Percentiles rank a stretch among this genome's conserved stretches.
Conservation (phyloP, 2,797 vertebrate genomes). For the Cyclura pinguis region DNA sequence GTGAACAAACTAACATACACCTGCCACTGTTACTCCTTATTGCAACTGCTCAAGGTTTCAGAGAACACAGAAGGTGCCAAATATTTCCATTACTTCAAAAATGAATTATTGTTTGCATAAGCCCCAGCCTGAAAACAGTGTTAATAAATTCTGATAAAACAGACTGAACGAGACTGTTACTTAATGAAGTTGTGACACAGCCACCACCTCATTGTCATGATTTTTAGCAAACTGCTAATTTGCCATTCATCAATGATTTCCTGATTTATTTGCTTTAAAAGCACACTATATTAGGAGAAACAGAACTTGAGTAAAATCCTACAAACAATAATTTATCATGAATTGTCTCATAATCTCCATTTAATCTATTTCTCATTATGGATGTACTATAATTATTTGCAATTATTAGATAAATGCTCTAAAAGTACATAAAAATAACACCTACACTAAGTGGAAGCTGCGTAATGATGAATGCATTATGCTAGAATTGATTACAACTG, state of each 20-base stretch:
- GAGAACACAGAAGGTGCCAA: background rate
- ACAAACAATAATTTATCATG: conserved; percentile 61
- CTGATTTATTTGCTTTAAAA: conserved; percentile 49
- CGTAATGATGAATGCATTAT: conserved; percentile 59
- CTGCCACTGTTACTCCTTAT: background rate
- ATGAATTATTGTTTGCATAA: background rate
- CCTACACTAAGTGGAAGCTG: conserved; percentile 68
- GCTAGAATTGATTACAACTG: conserved; percentile 64
- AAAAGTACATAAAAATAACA: conserved; percentile 69
- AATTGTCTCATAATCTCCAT: conserved; percentile 60
- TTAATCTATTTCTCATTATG: conserved; percentile 66
- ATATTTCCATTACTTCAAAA: background rate
- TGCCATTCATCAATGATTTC: conserved; percentile 54
- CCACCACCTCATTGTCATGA: conserved; percentile 33
- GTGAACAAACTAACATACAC: background rate
- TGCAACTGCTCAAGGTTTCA: background rate
- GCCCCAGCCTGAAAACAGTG: background rate
- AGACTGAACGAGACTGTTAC: conserved; percentile 1
- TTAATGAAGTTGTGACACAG: conserved; percentile 43
- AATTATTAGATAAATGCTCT: conserved; percentile 68
- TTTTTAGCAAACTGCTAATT: conserved; percentile 47
- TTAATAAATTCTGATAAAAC: conserved; percentile 22
- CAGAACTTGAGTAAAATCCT: conserved; percentile 53
- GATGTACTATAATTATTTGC: conserved; percentile 68
- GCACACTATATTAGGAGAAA: conserved; percentile 47